Evolutionary conservation across 2,888 invertebrate genomes (phyloP), one percentile per base, ranked within the genome.

Genomic region (Gandaritis pyraliata): DNA sequence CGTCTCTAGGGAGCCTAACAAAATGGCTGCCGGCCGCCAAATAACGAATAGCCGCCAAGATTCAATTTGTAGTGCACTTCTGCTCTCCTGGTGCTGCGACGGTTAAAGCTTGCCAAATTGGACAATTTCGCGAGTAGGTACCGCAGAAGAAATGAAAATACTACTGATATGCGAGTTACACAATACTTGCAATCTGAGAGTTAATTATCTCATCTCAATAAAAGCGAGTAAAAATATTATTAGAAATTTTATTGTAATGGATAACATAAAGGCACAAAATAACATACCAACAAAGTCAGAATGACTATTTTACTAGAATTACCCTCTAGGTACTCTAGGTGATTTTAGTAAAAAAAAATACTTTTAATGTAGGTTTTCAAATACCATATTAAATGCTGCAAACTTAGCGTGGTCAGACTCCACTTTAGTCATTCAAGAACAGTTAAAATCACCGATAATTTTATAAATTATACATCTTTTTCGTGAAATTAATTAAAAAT

Each of bases 1-100:
- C 52, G 64, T 64, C 64, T 60, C 59, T 7, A 6, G 59, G 56
- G 64, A 64, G 48, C 56, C 48, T 58, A 54, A 46, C 63, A 55
- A 58, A 61, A 58, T 55, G 55, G 55, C 58, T 33, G 60, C 52
- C 61, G 66, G 69, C 52, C 54, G 68, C 70, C 68, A 70, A 70
- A 64, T 64, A 61, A 61, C 61, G 65, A 60, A 64, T 47, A 53
- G 58, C 55, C 39, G 84, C 82, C 83, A 82, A 84, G 77, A 85
- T 85, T 86, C 81, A 85, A 85, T 87, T 84, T 85, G 77, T 81
- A 74, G 73, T 74, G 80, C 81, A 78, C 81, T 83, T 72, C 77
- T 75, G 75, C 72, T 58, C 54, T 62, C 75, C 77, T 73, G 76
- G 76, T 78, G 71, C 69, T 66, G 60, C 61, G 66, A 68, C 74